phyloP scores from a whole-genome alignment of 2,888 invertebrate genomes.

The Stomorhina lunata region DNA sequence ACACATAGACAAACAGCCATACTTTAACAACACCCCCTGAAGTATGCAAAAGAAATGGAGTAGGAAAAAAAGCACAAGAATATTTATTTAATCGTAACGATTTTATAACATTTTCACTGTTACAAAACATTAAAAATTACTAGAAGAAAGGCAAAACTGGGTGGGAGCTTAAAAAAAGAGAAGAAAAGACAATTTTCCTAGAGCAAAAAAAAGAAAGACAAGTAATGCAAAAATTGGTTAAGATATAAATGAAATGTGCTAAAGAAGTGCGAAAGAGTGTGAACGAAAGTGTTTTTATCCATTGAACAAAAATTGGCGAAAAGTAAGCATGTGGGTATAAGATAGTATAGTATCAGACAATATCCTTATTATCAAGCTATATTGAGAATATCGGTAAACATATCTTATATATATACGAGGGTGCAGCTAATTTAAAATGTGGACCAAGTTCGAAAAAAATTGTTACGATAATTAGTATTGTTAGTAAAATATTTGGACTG shows the following conservation, averaged over 20 bases:
- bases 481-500: no score
- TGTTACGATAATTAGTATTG: no score
- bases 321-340: no score
- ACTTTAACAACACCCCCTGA: conserved; percentile 3
- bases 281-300: conserved; percentile 20
- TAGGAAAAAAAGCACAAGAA: conserved; percentile 29
- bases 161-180: conserved; percentile 39
- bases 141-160: conserved; percentile 23
- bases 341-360: no score
- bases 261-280: neutral
- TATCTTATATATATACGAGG: no score
- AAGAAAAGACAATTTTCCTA: conserved; percentile 37
- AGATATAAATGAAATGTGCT: conserved; percentile 14
- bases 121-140: neutral
- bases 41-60: conserved; percentile 32
- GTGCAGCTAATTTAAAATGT: no score
- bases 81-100: conserved; percentile 49
- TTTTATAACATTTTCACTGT: conserved; percentile 43
- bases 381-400: no score
- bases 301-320: no score
- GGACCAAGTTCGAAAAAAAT: no score
- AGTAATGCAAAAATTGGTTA: neutral
- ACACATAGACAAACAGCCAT: neutral
- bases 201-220: neutral
- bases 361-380: no score